These are phyloP conservation scores for Gopherus evgoodei DNA, from an alignment of 2,113 vertebrate genomes.

Conservation along the genomic window DNA sequence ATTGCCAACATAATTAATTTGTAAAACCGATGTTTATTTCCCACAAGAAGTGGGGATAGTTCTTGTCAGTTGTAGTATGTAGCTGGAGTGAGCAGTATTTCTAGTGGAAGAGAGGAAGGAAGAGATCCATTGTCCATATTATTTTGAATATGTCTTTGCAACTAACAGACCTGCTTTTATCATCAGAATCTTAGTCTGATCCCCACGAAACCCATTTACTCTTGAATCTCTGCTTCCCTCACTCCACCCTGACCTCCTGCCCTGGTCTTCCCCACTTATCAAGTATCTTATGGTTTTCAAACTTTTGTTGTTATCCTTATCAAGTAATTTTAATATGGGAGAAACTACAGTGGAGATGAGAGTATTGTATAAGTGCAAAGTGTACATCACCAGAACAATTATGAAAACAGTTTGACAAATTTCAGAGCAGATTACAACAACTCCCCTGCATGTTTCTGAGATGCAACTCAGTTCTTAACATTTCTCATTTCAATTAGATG, in stretches of 20 bases:
- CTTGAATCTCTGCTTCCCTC: not conserved
- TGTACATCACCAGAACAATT: slow-evolving; percentile 1
- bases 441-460: not conserved
- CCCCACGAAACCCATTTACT: not conserved
- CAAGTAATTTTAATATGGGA: not conserved
- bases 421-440: not conserved
- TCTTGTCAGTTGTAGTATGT: not conserved
- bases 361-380: not conserved
- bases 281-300: not conserved
- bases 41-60: fast-evolving
- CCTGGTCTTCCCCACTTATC: not conserved
- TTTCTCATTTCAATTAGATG: not conserved
- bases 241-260: not conserved
- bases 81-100: not conserved
- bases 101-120: not conserved
- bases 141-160: not conserved
- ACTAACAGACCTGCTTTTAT: not conserved
- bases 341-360: not conserved
- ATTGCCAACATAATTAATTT: not conserved
- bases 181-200: not conserved
- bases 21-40: not conserved
- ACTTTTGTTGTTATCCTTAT: not conserved
- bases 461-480: not conserved
- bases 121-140: not conserved
- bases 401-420: slow-evolving; percentile 16